phyloP scores from a whole-genome alignment of 2,888 invertebrate species.

The Nomada goodeniana region DNA sequence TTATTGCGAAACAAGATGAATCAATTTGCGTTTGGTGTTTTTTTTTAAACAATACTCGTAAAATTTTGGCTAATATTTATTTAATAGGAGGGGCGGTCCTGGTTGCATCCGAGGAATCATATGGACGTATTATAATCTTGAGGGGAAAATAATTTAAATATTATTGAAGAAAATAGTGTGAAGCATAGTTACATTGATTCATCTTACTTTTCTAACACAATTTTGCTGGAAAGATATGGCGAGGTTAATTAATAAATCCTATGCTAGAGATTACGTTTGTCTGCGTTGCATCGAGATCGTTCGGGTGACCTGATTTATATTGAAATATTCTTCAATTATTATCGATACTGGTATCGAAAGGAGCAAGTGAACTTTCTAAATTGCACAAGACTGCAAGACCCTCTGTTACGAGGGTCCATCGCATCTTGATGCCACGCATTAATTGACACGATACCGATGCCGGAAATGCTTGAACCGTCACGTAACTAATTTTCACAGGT shows the following conservation, averaged over 20 bases:
- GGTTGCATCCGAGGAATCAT: too few relatives aligned
- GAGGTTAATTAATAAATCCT: not conserved
- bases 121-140: too few relatives aligned
- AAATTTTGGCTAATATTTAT: too few relatives aligned
- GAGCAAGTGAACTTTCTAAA: constrained; percentile 37
- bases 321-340: not conserved
- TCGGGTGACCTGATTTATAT: not conserved
- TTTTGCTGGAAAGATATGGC: not conserved
- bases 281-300: constrained; percentile 11
- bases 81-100: too few relatives aligned
- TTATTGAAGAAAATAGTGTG: too few relatives aligned
- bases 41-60: not conserved
- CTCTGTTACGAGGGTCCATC: constrained; percentile 10
- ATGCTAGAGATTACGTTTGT: not conserved
- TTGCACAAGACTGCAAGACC: constrained; percentile 34
- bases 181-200: not conserved
- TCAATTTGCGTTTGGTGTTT: not conserved
- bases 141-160: too few relatives aligned
- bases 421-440: constrained; percentile 28
- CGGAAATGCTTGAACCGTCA: constrained; percentile 22
- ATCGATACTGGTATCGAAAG: constrained; percentile 25
- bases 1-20: constrained; percentile 1
- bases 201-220: not conserved
- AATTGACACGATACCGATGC: constrained; percentile 27
- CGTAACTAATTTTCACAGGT: constrained; percentile 27